Evolutionary conservation across 2,797 vertebrate species (phyloP), one percentile per base, ranked within the genome.

Genomic region (Tokudaia muenninki): DNA sequence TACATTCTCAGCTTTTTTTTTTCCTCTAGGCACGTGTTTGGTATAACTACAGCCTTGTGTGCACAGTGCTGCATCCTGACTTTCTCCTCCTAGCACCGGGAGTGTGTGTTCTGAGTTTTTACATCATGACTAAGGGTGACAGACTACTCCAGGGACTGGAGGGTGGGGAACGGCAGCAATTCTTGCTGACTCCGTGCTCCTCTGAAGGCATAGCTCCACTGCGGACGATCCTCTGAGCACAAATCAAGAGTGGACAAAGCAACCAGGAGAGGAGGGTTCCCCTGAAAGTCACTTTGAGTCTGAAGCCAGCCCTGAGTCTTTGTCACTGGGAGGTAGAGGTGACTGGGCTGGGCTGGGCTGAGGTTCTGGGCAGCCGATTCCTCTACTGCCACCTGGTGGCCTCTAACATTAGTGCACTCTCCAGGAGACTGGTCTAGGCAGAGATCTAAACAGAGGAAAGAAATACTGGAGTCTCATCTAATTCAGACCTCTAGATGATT

Each of bases 341-440:
- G 37, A 41, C 70, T 86, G 88, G 96, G 88, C 84, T 91, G 41
- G 94, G 88, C 87, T 91, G 41, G 94, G 90, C 75, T 19, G 65
- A 9, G 37, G 59, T 22, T 52, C 47, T 0, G 1, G 37, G 63
- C 63, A 17, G 37, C 52, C 14, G 22, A 75, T 91, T 59, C 92
- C 94, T 78, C 59, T 31, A 96, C 86, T 96, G 97, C 96, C 97
- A 97, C 92, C 97, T 97, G 89, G 96, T 11, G 97, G 92, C 6
- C 14, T 0, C 7, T 1, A 2, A 2, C 8, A 77, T 75, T 59
- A 87, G 63, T 55, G 79, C 91, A 57, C 70, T 29, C 75, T 93
- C 47, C 61, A 1, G 61, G 41, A 84, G 52, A 29, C 13, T 8
- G 34, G 0, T 16, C 3, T 0, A 26, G 44, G 31, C 0, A 14